Evolutionary conservation across 2,113 vertebrate species (phyloP), one percentile per base, ranked within the genome.

Genomic region (Condylura cristata): DNA sequence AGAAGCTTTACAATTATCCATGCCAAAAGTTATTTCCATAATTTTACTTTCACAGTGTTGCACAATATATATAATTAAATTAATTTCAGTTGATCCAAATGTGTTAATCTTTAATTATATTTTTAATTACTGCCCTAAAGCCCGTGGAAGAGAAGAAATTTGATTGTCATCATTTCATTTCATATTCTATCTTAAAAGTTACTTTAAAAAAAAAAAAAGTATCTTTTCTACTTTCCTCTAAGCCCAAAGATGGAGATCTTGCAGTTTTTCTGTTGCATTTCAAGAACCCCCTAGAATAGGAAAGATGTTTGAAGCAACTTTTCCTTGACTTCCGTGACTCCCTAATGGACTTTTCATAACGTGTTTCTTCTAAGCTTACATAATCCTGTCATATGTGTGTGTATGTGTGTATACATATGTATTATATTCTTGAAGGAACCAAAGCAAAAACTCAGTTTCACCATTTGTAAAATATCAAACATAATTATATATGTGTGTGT

Each of bases 11-110:
- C 56, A 53, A 61, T 72, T 7, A 78, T 83, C 71, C 32, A 78
- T 20, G 22, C n/a, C 18, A 81, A 71, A 95, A 78, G 22, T 82
- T 91, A 71, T 76, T 72, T 10, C 71, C 3, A n/a, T 24, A 88
- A 86, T 95, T 91, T 90, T 76, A 48, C 78, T 84, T 94, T 95
- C 17, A 76, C 51, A 91, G 34, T 75, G 20, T 88, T 85, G 30
- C 6, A 60, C 8, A n/a, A 74, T 90, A 66, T 70, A 65, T 79
- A 92, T 84, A 70, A 87, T 66, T 84, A 39, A 16, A 39, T 79
- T 39, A 46, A 28, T 87, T 22, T 89, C 60, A 86, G 68, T 93
- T 92, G 70, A 51, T 83, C 46, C 86, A 17, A 70, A 7, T 90
- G 41, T 92, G 28, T 37, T 80, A 34, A 84, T 95, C 46, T 87